Conservation (phyloP, 2,797 vertebrate species). For the Sebastes hopkinsi region DNA sequence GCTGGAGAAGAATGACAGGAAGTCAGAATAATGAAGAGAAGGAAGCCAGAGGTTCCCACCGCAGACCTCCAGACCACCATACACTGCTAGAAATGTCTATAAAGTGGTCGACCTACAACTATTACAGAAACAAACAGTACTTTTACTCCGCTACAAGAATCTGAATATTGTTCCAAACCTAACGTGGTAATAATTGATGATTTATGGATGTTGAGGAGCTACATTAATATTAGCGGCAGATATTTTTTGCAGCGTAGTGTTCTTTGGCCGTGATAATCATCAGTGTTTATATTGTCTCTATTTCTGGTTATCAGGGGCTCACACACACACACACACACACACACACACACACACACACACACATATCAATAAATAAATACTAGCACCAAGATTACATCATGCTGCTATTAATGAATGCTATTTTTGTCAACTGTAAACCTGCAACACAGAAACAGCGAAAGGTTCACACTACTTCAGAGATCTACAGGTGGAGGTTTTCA, state of each 20-base stretch:
- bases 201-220: not conserved
- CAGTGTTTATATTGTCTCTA: constrained; percentile 51
- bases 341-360: not conserved
- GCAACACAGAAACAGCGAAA: not conserved
- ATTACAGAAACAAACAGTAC: not conserved
- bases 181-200: not conserved
- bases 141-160: not conserved
- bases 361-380: not conserved
- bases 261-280: constrained; percentile 31
- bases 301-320: constrained; percentile 39
- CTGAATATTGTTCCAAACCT: not conserved
- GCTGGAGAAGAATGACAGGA: constrained; percentile 56
- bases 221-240: not conserved
- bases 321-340: not conserved
- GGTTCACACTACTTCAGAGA: not conserved
- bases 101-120: not conserved
- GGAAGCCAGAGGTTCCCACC: constrained; percentile 47
- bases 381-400: constrained; percentile 13
- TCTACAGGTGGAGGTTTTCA: not conserved
- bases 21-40: constrained; percentile 32
- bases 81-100: constrained; percentile 3
- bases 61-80: not conserved
- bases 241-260: not conserved
- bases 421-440: not conserved
- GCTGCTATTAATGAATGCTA: constrained; percentile 1